phyloP scores from a whole-genome alignment of 1,140 invertebrate species.

The Camponotus vicinus region DNA sequence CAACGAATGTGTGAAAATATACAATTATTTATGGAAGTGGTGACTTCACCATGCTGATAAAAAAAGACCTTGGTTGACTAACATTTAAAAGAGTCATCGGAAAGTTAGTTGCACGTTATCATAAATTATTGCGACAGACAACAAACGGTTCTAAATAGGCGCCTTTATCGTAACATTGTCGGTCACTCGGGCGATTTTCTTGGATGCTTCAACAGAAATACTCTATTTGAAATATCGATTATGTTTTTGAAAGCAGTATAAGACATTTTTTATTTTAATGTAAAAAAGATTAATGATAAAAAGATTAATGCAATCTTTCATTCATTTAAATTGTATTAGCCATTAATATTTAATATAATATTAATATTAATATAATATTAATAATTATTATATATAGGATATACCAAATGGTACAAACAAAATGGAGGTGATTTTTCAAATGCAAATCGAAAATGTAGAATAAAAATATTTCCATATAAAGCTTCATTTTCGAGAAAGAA shows the following conservation, averaged over 20 bases:
- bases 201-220: neutral
- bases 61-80: constrained; percentile 48
- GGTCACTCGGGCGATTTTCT: neutral
- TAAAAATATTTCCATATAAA: no score
- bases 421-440: no score
- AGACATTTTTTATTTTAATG: neutral
- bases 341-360: no score
- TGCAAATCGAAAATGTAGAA: no score
- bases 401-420: no score
- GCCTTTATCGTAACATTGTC: neutral
- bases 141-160: neutral
- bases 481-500: no score
- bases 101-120: constrained; percentile 16
- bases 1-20: neutral
- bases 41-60: constrained; percentile 47
- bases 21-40: neutral
- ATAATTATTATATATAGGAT: no score
- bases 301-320: neutral
- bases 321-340: neutral
- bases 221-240: neutral
- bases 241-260: neutral
- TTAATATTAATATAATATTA: neutral
- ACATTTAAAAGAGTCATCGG: neutral
- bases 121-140: constrained; percentile 7
- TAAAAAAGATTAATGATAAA: neutral